Conservation (phyloP, 1,140 invertebrate species). For the Helicoverpa zea region DNA sequence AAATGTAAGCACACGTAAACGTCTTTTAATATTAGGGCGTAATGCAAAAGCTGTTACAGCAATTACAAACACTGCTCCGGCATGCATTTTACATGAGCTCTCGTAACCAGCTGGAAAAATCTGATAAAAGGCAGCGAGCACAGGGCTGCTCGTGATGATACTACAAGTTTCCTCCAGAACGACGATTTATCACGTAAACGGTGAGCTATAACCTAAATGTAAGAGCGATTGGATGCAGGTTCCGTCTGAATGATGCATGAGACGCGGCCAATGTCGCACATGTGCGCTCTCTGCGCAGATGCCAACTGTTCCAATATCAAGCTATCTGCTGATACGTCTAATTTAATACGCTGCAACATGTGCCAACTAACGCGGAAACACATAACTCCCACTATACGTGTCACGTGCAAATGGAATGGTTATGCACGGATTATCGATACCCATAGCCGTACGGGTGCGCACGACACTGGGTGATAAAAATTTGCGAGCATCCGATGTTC, state of each 20-base stretch:
- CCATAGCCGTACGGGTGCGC: slow-evolving; percentile 35
- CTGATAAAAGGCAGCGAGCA: slow-evolving; percentile 61
- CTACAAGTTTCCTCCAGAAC: slow-evolving; percentile 68
- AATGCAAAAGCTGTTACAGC: slow-evolving; percentile 54
- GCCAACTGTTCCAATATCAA: slow-evolving; percentile 56
- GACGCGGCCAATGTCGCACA: slow-evolving; percentile 52
- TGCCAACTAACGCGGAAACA: slow-evolving; percentile 54
- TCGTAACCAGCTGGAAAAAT: slow-evolving; percentile 62
- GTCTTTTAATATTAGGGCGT: slow-evolving; percentile 29
- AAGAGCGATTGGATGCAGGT: slow-evolving; percentile 66
- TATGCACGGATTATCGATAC: slow-evolving; percentile 48
- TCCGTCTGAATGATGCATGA: slow-evolving; percentile 64
- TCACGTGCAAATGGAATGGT: slow-evolving; percentile 43
- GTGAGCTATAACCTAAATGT: slow-evolving; percentile 61
- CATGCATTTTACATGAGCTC: slow-evolving; percentile 64
- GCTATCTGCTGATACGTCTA: slow-evolving; percentile 51
- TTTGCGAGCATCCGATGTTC: slow-evolving; percentile 54
- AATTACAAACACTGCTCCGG: slow-evolving; percentile 58
- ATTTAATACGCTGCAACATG: slow-evolving; percentile 58
- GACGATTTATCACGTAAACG: slow-evolving; percentile 69
- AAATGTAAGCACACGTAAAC: slow-evolving; percentile 30
- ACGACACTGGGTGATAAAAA: slow-evolving; percentile 59
- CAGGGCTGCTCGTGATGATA: slow-evolving; percentile 64
- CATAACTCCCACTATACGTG: slow-evolving; percentile 42
- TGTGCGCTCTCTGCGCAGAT: slow-evolving; percentile 45